These are phyloP conservation scores for Pantherophis guttatus DNA, from an alignment of 2,113 vertebrate genomes.

Conservation along the genomic window DNA sequence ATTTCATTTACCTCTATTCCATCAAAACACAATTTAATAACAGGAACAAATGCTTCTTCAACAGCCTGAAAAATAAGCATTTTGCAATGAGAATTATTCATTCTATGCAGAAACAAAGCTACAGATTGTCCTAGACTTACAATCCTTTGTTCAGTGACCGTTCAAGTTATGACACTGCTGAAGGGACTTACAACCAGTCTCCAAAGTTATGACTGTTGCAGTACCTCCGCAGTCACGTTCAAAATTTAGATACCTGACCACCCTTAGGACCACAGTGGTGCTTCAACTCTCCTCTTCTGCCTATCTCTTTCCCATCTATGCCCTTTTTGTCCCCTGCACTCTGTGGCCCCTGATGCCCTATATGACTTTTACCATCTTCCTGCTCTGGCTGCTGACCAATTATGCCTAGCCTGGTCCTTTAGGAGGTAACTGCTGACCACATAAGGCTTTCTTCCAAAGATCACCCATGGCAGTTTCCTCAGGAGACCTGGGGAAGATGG, in stretches of 20 bases:
- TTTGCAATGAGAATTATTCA: slow-evolving; percentile 21
- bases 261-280: neutral
- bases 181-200: neutral
- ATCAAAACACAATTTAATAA: slow-evolving; percentile 89
- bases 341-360: neutral
- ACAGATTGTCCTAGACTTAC: neutral
- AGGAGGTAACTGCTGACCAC: too few relatives aligned
- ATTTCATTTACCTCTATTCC: slow-evolving; percentile 81
- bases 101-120: slow-evolving; percentile 6
- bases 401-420: neutral
- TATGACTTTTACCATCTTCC: neutral
- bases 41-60: slow-evolving; percentile 88
- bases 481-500: neutral
- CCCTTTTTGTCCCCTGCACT: neutral
- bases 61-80: slow-evolving; percentile 74
- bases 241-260: neutral
- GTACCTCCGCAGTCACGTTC: neutral
- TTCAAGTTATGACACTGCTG: neutral
- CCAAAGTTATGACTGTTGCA: neutral
- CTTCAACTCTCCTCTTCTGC: neutral
- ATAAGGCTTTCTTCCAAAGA: neutral
- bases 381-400: neutral
- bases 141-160: neutral
- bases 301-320: neutral
- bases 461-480: neutral